These are phyloP conservation scores for Agapornis roseicollis DNA, from an alignment of 2,113 vertebrate genomes.

Conservation along the genomic window DNA sequence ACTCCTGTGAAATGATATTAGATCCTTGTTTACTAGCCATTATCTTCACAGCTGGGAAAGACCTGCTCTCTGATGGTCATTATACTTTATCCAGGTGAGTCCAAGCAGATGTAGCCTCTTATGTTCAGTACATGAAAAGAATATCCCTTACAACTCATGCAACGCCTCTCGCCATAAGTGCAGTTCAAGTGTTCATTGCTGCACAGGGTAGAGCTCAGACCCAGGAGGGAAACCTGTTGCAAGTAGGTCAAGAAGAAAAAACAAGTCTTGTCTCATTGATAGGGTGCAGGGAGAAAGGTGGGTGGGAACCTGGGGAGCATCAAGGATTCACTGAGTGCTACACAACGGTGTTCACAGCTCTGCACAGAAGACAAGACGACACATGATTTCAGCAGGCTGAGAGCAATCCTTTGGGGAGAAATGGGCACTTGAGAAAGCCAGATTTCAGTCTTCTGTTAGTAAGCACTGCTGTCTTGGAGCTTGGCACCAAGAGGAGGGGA, in stretches of 20 bases:
- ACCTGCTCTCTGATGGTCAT: not conserved
- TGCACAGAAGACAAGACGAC: not conserved
- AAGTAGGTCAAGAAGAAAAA: not conserved
- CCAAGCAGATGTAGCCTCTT: not conserved
- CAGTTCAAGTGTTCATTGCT: rapidly evolving
- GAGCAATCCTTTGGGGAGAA: not conserved
- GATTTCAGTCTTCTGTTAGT: not conserved
- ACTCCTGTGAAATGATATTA: not conserved
- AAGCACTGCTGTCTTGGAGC: not conserved
- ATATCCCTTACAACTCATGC: not conserved
- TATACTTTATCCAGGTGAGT: not conserved
- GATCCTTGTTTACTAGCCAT: not conserved
- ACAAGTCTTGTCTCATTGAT: not conserved
- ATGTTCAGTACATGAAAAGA: rapidly evolving
- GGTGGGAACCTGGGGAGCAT: not conserved
- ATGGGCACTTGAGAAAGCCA: not conserved
- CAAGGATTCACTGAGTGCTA: not conserved
- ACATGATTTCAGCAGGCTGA: not conserved
- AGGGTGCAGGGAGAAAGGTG: not conserved
- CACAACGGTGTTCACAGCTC: rapidly evolving
- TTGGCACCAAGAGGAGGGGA: not conserved
- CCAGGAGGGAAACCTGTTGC: not conserved
- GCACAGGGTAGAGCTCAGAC: not conserved
- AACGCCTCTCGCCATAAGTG: rapidly evolving
- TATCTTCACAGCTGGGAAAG: not conserved